Evolutionary conservation across 2,888 invertebrate genomes (phyloP).

Genomic region (Perizoma affinitatum): DNA sequence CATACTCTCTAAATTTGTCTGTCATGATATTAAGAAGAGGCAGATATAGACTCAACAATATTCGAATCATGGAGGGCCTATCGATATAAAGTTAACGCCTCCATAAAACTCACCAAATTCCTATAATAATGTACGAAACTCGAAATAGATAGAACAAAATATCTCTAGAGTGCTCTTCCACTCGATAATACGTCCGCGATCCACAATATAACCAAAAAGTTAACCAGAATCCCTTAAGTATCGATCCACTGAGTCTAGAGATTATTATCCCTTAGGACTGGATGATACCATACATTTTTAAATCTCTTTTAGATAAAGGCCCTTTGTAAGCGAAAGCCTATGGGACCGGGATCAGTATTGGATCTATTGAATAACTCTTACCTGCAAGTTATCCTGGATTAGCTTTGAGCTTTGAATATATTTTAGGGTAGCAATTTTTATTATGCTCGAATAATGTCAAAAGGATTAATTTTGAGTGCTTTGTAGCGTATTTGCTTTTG

Average conservation of each 20-base stretch:
- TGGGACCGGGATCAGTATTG: constrained; percentile 40
- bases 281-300: constrained; percentile 44
- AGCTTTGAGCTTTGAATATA: constrained; percentile 12
- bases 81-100: too few species aligned
- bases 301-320: constrained; percentile 48
- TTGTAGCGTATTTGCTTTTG: neutral
- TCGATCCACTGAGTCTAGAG: constrained; percentile 40
- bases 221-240: constrained; percentile 23
- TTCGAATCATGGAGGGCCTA: too few species aligned
- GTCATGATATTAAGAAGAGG: too few species aligned
- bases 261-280: constrained; percentile 43
- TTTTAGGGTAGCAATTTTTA: constrained; percentile 23
- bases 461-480: neutral
- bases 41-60: too few species aligned
- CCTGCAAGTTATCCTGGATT: constrained; percentile 28
- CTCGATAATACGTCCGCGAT: neutral
- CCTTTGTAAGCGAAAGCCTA: constrained; percentile 46
- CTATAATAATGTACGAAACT: too few species aligned
- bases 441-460: constrained; percentile 17
- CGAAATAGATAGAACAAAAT: neutral
- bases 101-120: neutral
- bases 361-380: constrained; percentile 33
- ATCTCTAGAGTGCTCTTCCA: constrained; percentile 6
- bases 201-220: constrained; percentile 6
- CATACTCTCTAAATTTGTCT: too few species aligned